phyloP scores from a whole-genome alignment of 1,140 invertebrate species.

The Parapsyche elsis region DNA sequence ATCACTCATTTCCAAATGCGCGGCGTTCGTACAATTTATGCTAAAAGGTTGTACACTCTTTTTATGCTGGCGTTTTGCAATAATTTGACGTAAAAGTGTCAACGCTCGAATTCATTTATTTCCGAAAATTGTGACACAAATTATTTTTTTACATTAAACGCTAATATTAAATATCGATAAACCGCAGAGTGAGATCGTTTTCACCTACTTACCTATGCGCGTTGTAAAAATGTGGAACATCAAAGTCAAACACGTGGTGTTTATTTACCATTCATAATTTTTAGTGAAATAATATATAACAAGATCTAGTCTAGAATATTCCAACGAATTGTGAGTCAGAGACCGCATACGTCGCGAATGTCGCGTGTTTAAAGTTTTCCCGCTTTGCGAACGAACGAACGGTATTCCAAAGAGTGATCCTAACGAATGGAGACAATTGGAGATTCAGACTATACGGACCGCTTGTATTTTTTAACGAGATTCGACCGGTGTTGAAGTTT shows the following conservation, averaged over 20 bases:
- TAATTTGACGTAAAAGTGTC: constrained; percentile 13
- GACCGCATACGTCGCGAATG: no score
- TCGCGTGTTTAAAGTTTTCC: no score
- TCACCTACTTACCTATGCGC: neutral
- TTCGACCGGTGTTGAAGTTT: constrained; percentile 24
- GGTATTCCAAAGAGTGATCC: no score
- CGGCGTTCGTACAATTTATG: neutral
- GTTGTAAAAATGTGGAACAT: neutral
- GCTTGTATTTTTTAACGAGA: constrained; percentile 11
- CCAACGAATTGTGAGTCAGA: no score
- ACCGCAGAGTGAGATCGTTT: neutral
- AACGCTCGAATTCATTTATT: neutral
- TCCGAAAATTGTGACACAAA: neutral
- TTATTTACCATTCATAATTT: neutral
- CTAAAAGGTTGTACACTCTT: neutral
- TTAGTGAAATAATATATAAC: no score
- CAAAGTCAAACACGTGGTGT: neutral
- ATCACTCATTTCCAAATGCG: no score
- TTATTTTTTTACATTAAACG: constrained; percentile 18
- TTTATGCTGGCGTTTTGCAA: neutral
- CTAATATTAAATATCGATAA: constrained; percentile 15
- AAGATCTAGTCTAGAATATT: no score
- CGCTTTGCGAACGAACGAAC: no score
- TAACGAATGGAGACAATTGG: no score
- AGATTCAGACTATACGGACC: no score